Base-by-base conservation (phyloP, 2,113 vertebrate species). In the Microcebus murinus region DNA sequence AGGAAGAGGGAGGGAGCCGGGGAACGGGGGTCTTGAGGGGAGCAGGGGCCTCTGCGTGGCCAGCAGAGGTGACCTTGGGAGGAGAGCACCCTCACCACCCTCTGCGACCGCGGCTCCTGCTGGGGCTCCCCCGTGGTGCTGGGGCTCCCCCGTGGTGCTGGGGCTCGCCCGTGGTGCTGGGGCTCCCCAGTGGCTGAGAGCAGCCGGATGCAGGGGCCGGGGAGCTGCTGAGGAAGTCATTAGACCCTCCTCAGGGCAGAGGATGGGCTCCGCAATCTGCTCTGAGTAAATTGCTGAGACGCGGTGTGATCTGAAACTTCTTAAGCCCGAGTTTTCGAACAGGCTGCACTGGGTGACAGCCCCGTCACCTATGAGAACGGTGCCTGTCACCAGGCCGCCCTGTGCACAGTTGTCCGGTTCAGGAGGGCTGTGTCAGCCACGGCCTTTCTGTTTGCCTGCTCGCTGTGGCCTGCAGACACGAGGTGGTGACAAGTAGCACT, bases 341-440 rank as follows among this genome's bases (percentile, higher is more conserved):
- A 42, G 10, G 25, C 61, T 68, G 50, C 15, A 12, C 11, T 57
- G 8, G 4, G 9, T 42, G 39, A 29, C 12, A 65, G 12, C 48
- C 18, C 9, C 21, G 57, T 27, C 1, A 42, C 21, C 59, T 59
- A 1, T 8, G 9, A 29, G n/a, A 1, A 9, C 20, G 9, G 20
- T 63, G 20, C 42, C 7, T 1, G 5, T n/a, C 87, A 36, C 34
- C 34, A 27, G 5, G 59, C 7, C 59, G 20, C 65, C 36, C 15
- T 21, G 14, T 48, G 15, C 31, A 36, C 10, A 20, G n/a, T 29
- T 39, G 34, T 14, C 25, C 12, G 14, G 25, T 5, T 63, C 4
- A 67, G 70, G 74, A 36, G 39, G 59, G 45, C 13, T 2, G 18
- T 27, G 25, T 20, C 25, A 39, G 11, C 45, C 12, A 13, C 21